Evolutionary conservation across 2,797 vertebrate species (phyloP).

Genomic region (Rhinoraja longicauda): DNA sequence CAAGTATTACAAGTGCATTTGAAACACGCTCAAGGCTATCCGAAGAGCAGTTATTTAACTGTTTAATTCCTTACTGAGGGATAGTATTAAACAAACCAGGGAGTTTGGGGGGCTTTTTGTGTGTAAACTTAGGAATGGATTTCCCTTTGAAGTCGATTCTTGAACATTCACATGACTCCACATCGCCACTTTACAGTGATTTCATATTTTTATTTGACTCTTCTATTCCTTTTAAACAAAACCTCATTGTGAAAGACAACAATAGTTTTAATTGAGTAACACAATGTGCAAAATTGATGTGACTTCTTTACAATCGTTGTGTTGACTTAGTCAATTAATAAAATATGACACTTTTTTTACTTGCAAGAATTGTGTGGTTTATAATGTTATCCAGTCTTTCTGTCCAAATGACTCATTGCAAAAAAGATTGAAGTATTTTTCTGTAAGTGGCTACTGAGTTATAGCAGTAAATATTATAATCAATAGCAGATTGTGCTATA

Average conservation of each 20-base stretch:
- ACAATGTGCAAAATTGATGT: background rate
- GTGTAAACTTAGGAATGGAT: background rate
- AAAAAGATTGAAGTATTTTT: slow-evolving; percentile 10
- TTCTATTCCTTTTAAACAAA: slow-evolving; percentile 20
- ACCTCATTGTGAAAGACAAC: background rate
- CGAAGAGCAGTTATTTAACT: no score
- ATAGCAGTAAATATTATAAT: background rate
- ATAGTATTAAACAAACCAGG: background rate
- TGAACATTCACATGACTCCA: background rate
- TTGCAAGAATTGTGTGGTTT: background rate
- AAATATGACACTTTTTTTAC: slow-evolving; percentile 8
- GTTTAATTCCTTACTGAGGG: background rate
- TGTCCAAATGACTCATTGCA: slow-evolving; percentile 22
- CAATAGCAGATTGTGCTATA: slow-evolving; percentile 34
- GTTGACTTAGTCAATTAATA: slow-evolving; percentile 9
- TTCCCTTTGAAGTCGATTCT: background rate
- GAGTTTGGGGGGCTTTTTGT: background rate
- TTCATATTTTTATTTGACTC: background rate
- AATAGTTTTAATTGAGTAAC: background rate
- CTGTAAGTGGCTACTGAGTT: slow-evolving; percentile 4
- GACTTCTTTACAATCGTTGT: slow-evolving; percentile 4
- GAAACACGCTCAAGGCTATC: no score
- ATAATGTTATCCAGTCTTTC: background rate
- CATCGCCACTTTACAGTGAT: background rate
- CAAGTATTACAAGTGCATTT: no score